These are phyloP conservation scores for human (Homo sapiens) DNA, from an alignment of 2,113 vertebrate genomes.

Conservation along the genomic window GRCh38 chr3:72264501-72265000, in stretches of 20 bases:
- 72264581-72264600: not conserved
- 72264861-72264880: not conserved
- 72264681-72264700: not conserved
- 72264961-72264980: too few relatives aligned
- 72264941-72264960: not conserved
- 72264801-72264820: too few relatives aligned
- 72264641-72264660: too few relatives aligned
- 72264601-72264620: not conserved
- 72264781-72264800: not conserved
- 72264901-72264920: too few relatives aligned
- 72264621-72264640: not conserved
- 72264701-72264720: not conserved
- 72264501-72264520: not conserved
- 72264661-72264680: not conserved
- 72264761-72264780: not conserved
- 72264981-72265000: not conserved
- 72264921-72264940: not conserved
- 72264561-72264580: not conserved
- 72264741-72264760: not conserved
- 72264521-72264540: not conserved
- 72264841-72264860: not conserved
- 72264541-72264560: not conserved
- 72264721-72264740: not conserved
- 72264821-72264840: not conserved
- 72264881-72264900: not conserved